phyloP scores from a whole-genome alignment of 1,140 invertebrate species.

The Achatina immaculata region DNA sequence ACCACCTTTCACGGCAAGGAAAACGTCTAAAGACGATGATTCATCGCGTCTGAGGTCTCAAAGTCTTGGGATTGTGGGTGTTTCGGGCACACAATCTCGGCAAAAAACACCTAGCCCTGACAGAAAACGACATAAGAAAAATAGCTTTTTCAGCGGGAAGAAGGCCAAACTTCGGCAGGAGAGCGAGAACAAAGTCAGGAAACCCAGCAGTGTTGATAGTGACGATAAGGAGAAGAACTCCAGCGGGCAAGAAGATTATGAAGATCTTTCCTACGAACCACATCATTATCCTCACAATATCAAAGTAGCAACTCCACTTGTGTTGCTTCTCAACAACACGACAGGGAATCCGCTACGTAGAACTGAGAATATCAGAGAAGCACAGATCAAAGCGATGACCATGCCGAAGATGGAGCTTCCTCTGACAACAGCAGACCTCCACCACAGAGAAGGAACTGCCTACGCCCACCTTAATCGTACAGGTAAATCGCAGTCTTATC shows the following conservation, averaged over 20 bases:
- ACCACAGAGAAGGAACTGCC: too few species aligned
- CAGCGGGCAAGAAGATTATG: not conserved
- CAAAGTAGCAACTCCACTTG: not conserved
- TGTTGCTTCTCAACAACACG: not conserved
- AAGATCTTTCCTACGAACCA: not conserved
- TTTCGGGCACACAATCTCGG: not conserved
- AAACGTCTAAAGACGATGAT: not conserved
- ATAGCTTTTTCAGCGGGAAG: not conserved
- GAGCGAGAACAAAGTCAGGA: not conserved
- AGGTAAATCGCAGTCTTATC: not conserved
- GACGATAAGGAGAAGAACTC: not conserved
- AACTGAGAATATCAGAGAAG: not conserved
- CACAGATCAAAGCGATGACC: not conserved
- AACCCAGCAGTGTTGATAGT: not conserved
- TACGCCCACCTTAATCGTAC: not conserved
- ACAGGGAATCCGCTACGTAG: not conserved
- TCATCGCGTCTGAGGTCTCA: not conserved
- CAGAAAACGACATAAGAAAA: not conserved
- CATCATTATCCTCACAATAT: not conserved
- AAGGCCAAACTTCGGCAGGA: not conserved
- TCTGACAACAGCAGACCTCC: too few species aligned
- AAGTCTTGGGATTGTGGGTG: not conserved
- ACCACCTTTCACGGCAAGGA: not conserved
- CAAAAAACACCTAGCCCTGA: not conserved
- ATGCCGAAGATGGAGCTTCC: not conserved